These are phyloP conservation scores for Exaiptasia diaphana DNA, from an alignment of 64 coral and sea anemone species.

Conservation along the genomic window DNA sequence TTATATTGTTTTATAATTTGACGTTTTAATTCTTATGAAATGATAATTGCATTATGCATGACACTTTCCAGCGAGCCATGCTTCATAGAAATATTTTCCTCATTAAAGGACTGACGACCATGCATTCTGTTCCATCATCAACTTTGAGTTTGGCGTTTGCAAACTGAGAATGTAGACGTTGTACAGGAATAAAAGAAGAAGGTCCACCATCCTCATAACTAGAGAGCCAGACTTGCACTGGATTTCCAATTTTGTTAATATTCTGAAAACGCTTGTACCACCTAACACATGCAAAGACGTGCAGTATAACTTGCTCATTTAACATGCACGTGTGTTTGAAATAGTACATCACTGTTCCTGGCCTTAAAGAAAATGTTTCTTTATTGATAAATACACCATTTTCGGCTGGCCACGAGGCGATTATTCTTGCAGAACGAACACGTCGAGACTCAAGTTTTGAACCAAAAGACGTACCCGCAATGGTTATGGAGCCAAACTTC, in stretches of 20 bases:
- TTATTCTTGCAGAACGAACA: not conserved
- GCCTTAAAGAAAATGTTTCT: not conserved
- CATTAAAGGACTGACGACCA: constrained; percentile 26
- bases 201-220: not conserved
- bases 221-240: not conserved
- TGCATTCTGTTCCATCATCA: not conserved
- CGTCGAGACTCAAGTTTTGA: not conserved
- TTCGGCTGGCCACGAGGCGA: constrained; percentile 6
- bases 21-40: too few relatives aligned
- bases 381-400: not conserved
- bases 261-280: constrained; percentile 21
- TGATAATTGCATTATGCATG: too few relatives aligned
- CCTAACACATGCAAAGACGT: constrained; percentile 37
- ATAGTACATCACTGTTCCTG: constrained; percentile 30
- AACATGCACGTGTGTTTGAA: constrained; percentile 33
- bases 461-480: not conserved
- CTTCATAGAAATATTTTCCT: constrained; percentile 34
- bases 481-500: constrained; percentile 3
- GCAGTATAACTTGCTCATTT: not conserved
- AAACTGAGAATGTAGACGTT: constrained; percentile 53
- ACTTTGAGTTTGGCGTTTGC: not conserved
- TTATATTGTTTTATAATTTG: not conserved
- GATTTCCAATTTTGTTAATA: constrained; percentile 22
- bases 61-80: too few relatives aligned
- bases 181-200: constrained; percentile 47